A percentile compares a stretch with the other conserved stretches of the same genome.
Conservation (phyloP, 2,113 vertebrate genomes). For the Oncorhynchus nerka region DNA sequence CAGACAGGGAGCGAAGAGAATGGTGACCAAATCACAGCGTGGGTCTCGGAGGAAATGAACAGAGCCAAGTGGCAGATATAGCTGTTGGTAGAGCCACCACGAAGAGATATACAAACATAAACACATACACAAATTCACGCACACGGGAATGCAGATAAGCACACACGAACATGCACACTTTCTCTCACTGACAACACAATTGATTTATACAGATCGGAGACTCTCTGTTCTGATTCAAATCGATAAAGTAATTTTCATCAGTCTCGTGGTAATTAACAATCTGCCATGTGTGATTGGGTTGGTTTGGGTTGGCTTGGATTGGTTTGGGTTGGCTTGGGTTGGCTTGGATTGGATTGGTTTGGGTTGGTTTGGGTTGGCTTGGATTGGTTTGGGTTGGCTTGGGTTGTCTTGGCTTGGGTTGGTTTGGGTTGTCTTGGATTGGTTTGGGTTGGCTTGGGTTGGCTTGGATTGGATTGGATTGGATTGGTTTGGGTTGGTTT, state of each 20-base stretch:
- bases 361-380: too few species aligned
- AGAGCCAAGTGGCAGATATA: too few species aligned
- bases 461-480: too few species aligned
- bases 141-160: not conserved
- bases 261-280: conserved; percentile 68
- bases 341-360: not conserved
- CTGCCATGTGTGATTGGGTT: conserved; percentile 50
- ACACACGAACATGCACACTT: not conserved
- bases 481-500: not conserved
- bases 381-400: not conserved
- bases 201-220: not conserved
- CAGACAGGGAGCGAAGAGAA: too few species aligned
- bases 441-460: too few species aligned
- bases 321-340: too few species aligned
- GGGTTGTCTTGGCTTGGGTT: conserved; percentile 7
- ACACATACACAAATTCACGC: conserved; percentile 11
- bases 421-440: not conserved
- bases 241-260: conserved; percentile 69
- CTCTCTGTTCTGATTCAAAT: conserved; percentile 55
- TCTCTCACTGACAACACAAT: conserved; percentile 9
- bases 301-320: not conserved
- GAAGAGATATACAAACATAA: not conserved
- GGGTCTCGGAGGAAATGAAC: too few species aligned
- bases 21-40: too few species aligned
- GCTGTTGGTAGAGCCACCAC: not conserved